These are phyloP conservation scores for Ornithoptera priamus DNA, from an alignment of 2,888 invertebrate genomes.

Conservation along the genomic window DNA sequence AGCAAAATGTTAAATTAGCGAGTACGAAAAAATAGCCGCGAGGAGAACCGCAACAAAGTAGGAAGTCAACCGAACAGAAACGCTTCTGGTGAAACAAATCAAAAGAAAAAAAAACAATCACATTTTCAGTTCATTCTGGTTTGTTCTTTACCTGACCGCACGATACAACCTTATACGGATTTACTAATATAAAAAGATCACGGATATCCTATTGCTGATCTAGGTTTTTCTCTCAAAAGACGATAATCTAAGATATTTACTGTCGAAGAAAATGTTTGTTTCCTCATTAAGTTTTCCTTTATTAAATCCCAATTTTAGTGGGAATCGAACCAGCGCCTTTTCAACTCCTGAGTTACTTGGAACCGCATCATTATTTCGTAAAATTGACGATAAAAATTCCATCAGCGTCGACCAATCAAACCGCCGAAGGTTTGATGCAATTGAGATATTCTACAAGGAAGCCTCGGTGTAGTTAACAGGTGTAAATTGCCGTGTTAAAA, in stretches of 20 bases:
- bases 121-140: conserved; percentile 1
- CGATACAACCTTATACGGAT: neutral
- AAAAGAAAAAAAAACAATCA: neutral
- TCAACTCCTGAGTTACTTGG: conserved; percentile 31
- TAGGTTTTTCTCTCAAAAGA: too few relatives aligned
- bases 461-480: conserved; percentile 56
- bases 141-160: neutral
- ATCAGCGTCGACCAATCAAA: conserved; percentile 24
- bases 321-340: too few relatives aligned
- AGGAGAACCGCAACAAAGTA: conserved; percentile 3
- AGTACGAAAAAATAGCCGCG: neutral
- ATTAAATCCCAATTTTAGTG: too few relatives aligned
- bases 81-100: neutral
- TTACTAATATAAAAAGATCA: too few relatives aligned
- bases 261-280: too few relatives aligned
- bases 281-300: too few relatives aligned
- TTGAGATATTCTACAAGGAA: conserved; percentile 51
- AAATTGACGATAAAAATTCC: conserved; percentile 31
- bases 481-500: conserved; percentile 71
- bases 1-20: neutral
- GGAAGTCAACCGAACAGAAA: neutral
- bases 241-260: too few relatives aligned
- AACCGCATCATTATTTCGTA: conserved; percentile 31
- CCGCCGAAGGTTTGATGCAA: conserved; percentile 31
- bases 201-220: too few relatives aligned